Base-by-base conservation (phyloP, 2,888 invertebrate genomes). In the Amiota communis region DNA sequence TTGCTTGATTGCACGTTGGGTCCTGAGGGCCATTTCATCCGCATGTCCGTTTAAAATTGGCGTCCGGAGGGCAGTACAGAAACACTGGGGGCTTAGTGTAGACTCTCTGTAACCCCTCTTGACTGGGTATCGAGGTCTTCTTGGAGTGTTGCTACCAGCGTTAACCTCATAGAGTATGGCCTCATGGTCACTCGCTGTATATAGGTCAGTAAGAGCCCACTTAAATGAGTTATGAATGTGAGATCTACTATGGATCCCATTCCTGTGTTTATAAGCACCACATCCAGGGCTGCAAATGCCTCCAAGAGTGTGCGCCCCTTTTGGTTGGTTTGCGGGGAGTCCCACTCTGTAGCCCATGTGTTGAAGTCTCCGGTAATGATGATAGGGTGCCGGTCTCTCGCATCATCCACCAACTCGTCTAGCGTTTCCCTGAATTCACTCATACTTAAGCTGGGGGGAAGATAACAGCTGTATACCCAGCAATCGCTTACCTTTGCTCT, bases 121-220 rank as follows among this genome's bases (percentile, higher is more conserved):
- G 4, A n/a, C 13, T 1, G 53, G 53, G 1, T 53, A 4, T 6
- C 53, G 6, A 4, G 0, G n/a, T 64, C 12, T 36, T 64, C 36
- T 0, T 11, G 8, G 46, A 36, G 1, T 15, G 11, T 13, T n/a
- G 11, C 2, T 51, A n/a, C 4, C 12, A 1, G 51, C 51, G 4
- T n/a, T 61, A n/a, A n/a, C n/a, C n/a, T n/a, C n/a, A n/a, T n/a
- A n/a, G n/a, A n/a, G 61, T 8, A 64, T 70, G 46, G 46, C 47
- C 0, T 46, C 2, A 1, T 71, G 70, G 13, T 71, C 70, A 23
- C 61, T 76, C n/a, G 65, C 65, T 10, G 72, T 74, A 13, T 71
- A 74, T 12, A 46, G 49, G 46, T 71, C 51, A 4, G 2, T 51
- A 1, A 51, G 4, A 51, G 51, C 4, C 51, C 51, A 51, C 51